A percentile compares a stretch with the other conserved stretches of the same genome.
Conservation (phyloP, 2,113 vertebrate genomes). For the Dipodomys stephensi region DNA sequence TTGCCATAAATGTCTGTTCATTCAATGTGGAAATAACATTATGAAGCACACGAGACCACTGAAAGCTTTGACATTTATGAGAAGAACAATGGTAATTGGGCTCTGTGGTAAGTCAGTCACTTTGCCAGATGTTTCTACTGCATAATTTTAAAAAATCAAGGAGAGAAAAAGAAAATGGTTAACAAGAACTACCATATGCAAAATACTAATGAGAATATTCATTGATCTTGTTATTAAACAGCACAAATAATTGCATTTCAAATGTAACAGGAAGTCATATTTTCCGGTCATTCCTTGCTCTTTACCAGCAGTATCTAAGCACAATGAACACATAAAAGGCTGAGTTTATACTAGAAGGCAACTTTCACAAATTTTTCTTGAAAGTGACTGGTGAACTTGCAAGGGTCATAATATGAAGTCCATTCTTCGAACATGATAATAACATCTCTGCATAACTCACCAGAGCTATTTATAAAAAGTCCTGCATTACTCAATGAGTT, state of each 20-base stretch:
- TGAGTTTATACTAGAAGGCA: not conserved
- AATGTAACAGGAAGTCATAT: slow-evolving; percentile 31
- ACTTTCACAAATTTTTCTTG: not conserved
- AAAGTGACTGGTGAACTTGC: not conserved
- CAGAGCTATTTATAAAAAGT: not conserved
- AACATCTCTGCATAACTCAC: not conserved
- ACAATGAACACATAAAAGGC: not conserved
- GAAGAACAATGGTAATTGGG: not conserved
- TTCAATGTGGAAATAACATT: not conserved
- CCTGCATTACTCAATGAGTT: not conserved
- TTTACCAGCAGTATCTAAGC: not conserved
- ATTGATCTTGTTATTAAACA: not conserved
- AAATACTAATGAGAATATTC: not conserved
- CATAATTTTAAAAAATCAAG: not conserved
- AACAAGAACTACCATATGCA: not conserved
- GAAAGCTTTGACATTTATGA: not conserved
- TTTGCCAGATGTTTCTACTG: not conserved
- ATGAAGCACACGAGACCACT: not conserved
- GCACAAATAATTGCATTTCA: slow-evolving; percentile 28
- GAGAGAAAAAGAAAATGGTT: not conserved
- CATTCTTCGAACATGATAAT: not conserved
- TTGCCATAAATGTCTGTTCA: not conserved
- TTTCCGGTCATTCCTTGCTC: not conserved
- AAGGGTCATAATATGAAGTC: not conserved
- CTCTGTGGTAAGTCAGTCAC: not conserved